Evolutionary conservation across 2,113 vertebrate genomes (phyloP), one percentile per base, ranked within the genome.

Genomic region (Podiceps cristatus): DNA sequence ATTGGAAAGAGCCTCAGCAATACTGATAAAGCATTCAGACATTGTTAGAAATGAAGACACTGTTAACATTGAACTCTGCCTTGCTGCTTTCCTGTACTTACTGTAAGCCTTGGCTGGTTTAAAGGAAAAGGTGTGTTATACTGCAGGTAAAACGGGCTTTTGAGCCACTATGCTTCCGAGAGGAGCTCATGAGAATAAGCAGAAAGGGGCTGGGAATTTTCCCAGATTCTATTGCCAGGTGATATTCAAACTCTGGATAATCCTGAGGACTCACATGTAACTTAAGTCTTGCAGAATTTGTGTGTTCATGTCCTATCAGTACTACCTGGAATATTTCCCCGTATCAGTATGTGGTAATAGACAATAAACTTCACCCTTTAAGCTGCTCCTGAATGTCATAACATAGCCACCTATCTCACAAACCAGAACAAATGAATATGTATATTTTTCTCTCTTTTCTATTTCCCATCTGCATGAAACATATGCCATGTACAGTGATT

Each of bases 401-500:
- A 78, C 72, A 80, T 15, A 96, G 88, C 74, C 78, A 94, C 93
- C 69, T 95, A 67, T 55, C 62, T 88, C 55, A 35, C 77, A 75
- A 81, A 90, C 16, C 40, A 53, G 90, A 97, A 92, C 50, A 88
- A 95, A 96, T 95, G 92, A 96, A 96, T 97, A 97, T 87, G 93
- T 76, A 97, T 95, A 85, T 93, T 95, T 49, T 77, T 79, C 72
- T 94, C 69, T 81, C 81, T 79, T 80, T 89, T 91, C 86, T 92
- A 17, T 86, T 88, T 94, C 93, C 97, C 97, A 98, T 95, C 96
- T 98, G 96, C 94, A 89, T 87, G 92, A 92, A 97, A 94, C 97
- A 97, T 96, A 97, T 97, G 96, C 93, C 92, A 71, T 2, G 33
- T 55, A 63, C 45, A 90, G 73, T 9, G 85, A 92, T 93, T 98